These are phyloP conservation scores for Marmota monax DNA, from an alignment of 2,113 vertebrate species.

Conservation along the genomic window DNA sequence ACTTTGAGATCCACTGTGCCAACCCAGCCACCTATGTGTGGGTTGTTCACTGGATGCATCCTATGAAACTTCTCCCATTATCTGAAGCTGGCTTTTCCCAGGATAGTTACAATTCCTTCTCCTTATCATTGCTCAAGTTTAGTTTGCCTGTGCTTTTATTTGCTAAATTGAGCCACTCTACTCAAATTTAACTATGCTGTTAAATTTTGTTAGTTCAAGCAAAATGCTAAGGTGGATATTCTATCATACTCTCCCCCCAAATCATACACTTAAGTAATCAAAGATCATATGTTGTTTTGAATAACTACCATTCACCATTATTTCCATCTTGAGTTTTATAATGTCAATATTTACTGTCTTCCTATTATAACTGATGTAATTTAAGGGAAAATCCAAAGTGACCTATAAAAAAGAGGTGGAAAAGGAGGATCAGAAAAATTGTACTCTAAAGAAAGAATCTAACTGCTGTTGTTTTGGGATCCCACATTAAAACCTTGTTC, in stretches of 20 bases:
- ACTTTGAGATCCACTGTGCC: not conserved
- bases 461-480: not conserved
- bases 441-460: not conserved
- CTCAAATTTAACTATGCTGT: not conserved
- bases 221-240: not conserved
- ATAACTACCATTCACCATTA: not conserved
- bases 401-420: not conserved
- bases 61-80: not conserved
- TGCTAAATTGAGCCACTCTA: not conserved
- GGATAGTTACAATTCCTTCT: not conserved
- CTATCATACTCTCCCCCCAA: not conserved
- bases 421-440: not conserved
- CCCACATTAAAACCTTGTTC: not conserved
- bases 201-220: not conserved
- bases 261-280: not conserved
- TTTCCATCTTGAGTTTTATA: not conserved
- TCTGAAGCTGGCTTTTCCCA: not conserved
- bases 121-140: not conserved
- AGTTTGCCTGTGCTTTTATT: not conserved
- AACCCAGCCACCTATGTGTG: not conserved
- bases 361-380: not conserved
- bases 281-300: not conserved
- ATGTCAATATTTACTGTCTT: not conserved
- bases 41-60: accelerated
- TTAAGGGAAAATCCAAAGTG: not conserved